Conservation (phyloP, 2,888 invertebrate species). For the Xestoiulus laeticollis region DNA sequence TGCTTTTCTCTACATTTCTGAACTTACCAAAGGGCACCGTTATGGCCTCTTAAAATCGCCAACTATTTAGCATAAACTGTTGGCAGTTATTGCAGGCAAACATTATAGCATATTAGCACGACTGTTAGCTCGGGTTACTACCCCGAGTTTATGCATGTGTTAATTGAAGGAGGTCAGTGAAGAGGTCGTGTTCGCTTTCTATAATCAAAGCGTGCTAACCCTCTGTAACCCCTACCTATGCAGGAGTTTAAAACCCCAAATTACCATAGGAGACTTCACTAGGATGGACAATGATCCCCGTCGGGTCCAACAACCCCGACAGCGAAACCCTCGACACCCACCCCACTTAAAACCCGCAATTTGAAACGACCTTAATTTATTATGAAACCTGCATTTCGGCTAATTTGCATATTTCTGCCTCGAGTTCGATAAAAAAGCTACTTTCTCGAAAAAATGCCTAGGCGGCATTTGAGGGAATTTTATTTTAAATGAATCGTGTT, state of each 20-base stretch:
- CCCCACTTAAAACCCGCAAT: neutral
- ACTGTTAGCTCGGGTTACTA: neutral
- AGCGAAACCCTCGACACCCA: neutral
- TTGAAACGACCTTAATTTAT: conserved; percentile 11
- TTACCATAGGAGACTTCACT: neutral
- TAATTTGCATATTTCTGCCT: conserved; percentile 4
- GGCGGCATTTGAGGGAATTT: neutral
- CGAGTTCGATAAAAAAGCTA: conserved; percentile 9
- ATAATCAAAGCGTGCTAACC: neutral
- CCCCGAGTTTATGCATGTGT: conserved; percentile 12
- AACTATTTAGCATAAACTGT: neutral
- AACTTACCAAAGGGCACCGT: neutral
- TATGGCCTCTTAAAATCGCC: neutral
- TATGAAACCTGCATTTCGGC: neutral
- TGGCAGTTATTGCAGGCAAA: neutral
- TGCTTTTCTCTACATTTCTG: neutral
- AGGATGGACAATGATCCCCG: conserved; percentile 4
- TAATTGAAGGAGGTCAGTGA: neutral
- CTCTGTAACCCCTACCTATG: neutral
- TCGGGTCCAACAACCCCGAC: neutral
- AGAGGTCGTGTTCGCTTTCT: neutral
- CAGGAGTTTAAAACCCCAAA: neutral
- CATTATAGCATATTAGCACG: neutral
- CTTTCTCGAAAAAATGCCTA: neutral
- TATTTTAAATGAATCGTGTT: conserved; percentile 2